Conservation (phyloP, 2,797 vertebrate species). For the Aeoliscus strigatus region DNA sequence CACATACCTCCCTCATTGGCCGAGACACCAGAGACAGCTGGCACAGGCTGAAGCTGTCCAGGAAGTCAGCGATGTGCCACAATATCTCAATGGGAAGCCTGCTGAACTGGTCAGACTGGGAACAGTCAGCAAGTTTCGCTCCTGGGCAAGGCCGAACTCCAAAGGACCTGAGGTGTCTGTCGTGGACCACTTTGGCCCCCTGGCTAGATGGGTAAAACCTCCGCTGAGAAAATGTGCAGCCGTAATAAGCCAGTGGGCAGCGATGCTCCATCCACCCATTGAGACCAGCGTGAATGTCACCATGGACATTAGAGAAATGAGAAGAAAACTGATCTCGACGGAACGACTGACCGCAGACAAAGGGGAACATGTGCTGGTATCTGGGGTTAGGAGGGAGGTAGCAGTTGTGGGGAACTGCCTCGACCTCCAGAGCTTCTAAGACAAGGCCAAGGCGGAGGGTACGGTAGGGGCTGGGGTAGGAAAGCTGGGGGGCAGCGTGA, state of each 20-base stretch:
- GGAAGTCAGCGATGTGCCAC: conserved; percentile 92
- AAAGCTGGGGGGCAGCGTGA: conserved; percentile 97
- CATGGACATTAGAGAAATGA: conserved; percentile 98
- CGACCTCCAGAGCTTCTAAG: conserved; percentile 97
- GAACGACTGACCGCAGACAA: conserved; percentile 97
- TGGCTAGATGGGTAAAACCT: conserved; percentile 95
- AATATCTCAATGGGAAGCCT: conserved; percentile 91
- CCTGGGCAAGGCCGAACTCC: conserved; percentile 83
- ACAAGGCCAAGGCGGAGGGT: conserved; percentile 95
- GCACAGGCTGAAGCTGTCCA: conserved; percentile 96
- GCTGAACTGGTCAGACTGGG: conserved; percentile 84
- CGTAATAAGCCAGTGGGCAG: conserved; percentile 96
- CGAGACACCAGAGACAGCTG: conserved; percentile 91
- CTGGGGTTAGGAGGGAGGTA: conserved; percentile 96
- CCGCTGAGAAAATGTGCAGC: conserved; percentile 95
- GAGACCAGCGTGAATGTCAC: conserved; percentile 97
- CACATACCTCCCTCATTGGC: conserved; percentile 94
- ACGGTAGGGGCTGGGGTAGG: conserved; percentile 98
- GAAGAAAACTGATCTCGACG: conserved; percentile 96
- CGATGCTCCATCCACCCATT: conserved; percentile 99
- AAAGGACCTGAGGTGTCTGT: conserved; percentile 91
- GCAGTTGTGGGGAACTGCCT: too few species aligned
- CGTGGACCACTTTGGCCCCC: conserved; percentile 93
- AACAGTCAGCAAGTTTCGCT: conserved; percentile 69
- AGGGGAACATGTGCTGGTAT: conserved; percentile 99